Percentiles rank a stretch among this genome's conserved stretches.
These are phyloP conservation scores for Andrena flavipes DNA, from an alignment of 2,888 invertebrate species.

Conservation along the genomic window DNA sequence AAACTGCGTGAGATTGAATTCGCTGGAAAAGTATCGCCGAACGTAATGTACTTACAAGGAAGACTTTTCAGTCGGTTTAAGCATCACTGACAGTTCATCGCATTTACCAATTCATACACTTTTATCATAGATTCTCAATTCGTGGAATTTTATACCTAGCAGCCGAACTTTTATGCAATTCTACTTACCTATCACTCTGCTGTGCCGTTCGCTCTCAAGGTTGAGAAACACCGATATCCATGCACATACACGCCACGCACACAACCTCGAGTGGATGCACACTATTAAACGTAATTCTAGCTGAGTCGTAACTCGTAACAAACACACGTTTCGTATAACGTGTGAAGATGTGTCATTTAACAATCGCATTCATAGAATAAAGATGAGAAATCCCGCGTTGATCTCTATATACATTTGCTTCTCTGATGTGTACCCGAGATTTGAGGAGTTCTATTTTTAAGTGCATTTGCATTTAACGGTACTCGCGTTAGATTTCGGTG, in stretches of 20 bases:
- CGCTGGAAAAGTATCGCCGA: neutral
- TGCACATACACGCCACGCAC: neutral
- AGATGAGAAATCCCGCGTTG: neutral
- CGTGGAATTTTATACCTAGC: neutral
- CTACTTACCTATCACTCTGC: neutral
- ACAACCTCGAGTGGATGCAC: neutral
- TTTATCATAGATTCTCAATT: constrained; percentile 8
- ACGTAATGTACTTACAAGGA: neutral
- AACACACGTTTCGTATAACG: neutral
- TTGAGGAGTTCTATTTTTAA: neutral
- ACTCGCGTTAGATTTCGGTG: neutral
- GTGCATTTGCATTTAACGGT: neutral
- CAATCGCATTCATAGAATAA: neutral
- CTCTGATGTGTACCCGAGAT: neutral
- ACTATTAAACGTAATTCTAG: neutral
- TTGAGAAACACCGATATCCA: neutral
- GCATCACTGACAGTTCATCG: neutral
- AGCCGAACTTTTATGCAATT: neutral
- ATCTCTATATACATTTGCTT: neutral
- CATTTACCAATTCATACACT: neutral
- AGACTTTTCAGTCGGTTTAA: neutral
- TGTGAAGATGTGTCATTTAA: neutral
- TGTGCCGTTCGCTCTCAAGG: neutral
- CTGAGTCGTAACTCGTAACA: neutral
- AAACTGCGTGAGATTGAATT: no score